These are phyloP conservation scores for Telmatochromis sp. DNA, from an alignment of 2,113 vertebrate genomes.

Conservation along the genomic window DNA sequence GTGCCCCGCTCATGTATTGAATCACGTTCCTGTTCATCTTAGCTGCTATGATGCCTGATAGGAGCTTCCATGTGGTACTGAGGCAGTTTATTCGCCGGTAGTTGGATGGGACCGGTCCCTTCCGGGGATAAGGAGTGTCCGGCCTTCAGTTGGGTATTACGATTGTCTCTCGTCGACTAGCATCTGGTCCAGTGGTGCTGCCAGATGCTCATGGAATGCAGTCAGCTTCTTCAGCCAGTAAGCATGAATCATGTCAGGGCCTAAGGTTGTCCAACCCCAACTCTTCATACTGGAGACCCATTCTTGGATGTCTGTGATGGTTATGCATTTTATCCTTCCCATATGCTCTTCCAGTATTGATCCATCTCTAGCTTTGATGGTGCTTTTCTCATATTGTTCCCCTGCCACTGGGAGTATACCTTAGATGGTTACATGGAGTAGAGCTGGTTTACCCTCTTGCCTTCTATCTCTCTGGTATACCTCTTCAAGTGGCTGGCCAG, in stretches of 20 bases:
- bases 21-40: not conserved
- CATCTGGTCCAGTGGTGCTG: not conserved
- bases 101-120: not conserved
- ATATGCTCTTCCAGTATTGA: not conserved
- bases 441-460: not conserved
- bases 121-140: not conserved
- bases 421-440: not conserved
- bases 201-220: not conserved
- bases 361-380: not conserved
- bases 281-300: not conserved
- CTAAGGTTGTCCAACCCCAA: not conserved
- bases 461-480: not conserved
- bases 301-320: not conserved
- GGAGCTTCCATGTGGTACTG: not conserved
- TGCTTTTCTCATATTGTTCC: not conserved
- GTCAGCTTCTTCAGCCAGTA: not conserved
- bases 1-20: not conserved
- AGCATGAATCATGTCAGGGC: not conserved
- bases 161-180: not conserved
- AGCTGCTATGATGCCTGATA: not conserved
- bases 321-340: not conserved
- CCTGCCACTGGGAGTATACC: not conserved
- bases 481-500: not conserved
- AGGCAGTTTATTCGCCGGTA: not conserved
- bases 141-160: not conserved